Evolutionary conservation across 2,888 invertebrate species (phyloP).

Genomic region (Polietes domitor): DNA sequence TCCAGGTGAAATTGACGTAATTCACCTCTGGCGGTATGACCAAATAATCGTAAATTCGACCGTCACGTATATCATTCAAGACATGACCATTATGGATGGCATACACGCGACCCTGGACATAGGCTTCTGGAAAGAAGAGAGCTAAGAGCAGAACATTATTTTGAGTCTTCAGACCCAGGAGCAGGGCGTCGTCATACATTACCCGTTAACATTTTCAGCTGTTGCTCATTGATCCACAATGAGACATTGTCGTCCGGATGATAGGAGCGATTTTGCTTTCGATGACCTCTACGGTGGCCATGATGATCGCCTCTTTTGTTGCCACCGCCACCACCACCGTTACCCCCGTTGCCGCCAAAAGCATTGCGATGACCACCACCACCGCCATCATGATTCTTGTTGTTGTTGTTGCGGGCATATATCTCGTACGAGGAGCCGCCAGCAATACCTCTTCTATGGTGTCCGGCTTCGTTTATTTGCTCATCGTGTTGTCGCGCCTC

Average conservation of each 20-base stretch:
- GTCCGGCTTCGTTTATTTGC: conserved; percentile 56
- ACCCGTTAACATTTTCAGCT: conserved; percentile 96
- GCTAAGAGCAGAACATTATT: conserved; percentile 67
- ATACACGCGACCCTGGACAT: conserved; percentile 83
- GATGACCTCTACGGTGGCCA: conserved; percentile 70
- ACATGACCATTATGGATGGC: conserved; percentile 94
- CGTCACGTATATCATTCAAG: conserved; percentile 92
- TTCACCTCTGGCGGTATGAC: conserved; percentile 96
- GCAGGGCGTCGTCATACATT: conserved; percentile 71
- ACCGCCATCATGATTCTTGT: conserved; percentile 26
- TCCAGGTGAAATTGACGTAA: conserved; percentile 95
- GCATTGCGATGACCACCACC: conserved; percentile 8
- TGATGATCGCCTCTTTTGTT: conserved; percentile 55
- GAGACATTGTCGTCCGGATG: conserved; percentile 82
- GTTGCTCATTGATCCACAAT: conserved; percentile 94
- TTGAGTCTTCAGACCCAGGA: conserved; percentile 23
- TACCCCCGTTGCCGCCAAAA: conserved; percentile 42
- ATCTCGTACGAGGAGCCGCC: conserved; percentile 51
- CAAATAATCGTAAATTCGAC: conserved; percentile 93
- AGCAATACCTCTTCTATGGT: conserved; percentile 30
- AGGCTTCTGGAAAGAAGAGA: conserved; percentile 77
- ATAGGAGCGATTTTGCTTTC: conserved; percentile 71
- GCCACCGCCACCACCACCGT: conserved; percentile 29
- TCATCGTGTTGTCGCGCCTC: conserved; percentile 55
- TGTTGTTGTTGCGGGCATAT: conserved; percentile 45